A percentile compares a stretch with the other conserved stretches of the same genome.
Conservation (phyloP, 2,888 invertebrate genomes). For the Dryobotodes eremita region DNA sequence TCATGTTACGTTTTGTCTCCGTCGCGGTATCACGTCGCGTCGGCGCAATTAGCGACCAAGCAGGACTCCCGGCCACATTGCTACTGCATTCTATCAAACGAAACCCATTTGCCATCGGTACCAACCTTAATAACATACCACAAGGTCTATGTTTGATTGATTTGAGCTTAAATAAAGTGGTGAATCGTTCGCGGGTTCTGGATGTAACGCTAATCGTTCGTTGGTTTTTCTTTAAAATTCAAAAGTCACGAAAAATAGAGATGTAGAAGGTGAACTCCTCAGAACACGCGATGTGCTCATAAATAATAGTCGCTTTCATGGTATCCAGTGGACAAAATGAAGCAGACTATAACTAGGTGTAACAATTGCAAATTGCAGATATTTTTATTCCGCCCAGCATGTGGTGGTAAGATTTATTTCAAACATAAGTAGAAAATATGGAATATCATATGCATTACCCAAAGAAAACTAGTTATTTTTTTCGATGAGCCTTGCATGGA, state of each 20-base stretch:
- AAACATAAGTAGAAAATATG: not conserved
- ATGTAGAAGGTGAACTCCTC: constrained; percentile 14
- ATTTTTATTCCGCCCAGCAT: constrained; percentile 35
- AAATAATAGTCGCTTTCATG: not conserved
- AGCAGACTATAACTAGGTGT: not conserved
- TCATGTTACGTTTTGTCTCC: constrained; percentile 23
- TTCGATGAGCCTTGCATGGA: no score
- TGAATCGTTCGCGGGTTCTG: constrained; percentile 40
- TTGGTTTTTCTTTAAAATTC: constrained; percentile 46
- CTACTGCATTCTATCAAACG: constrained; percentile 52
- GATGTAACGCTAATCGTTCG: constrained; percentile 54
- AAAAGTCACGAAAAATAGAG: not conserved
- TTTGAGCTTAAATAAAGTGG: constrained; percentile 3
- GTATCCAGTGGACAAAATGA: not conserved
- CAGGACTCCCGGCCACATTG: constrained; percentile 44
- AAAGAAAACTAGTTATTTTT: not conserved
- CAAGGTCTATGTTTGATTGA: constrained; percentile 31
- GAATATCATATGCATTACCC: not conserved
- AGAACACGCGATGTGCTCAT: not conserved
- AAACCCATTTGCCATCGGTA: constrained; percentile 6
- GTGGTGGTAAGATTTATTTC: constrained; percentile 14
- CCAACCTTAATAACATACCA: not conserved
- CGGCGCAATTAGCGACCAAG: constrained; percentile 59
- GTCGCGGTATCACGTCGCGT: constrained; percentile 54
- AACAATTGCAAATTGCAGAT: constrained; percentile 19